phyloP scores from a whole-genome alignment of 2,113 vertebrate species.

The Uria lomvia region DNA sequence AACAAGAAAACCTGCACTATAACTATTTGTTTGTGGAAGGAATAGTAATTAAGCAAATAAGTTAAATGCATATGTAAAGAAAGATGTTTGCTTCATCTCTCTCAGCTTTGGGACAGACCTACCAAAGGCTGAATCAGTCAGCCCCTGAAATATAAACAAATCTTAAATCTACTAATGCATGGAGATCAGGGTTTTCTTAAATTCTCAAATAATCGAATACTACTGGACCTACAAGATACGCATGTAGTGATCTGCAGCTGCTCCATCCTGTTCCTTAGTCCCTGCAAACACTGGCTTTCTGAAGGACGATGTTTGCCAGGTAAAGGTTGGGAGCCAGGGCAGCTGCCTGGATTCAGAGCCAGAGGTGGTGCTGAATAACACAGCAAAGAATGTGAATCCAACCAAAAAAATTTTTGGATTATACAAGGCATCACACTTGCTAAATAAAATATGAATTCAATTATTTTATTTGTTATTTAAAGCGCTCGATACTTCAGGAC shows the following conservation, averaged over 20 bases:
- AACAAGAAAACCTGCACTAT: background rate
- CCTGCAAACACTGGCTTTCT: background rate
- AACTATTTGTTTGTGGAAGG: background rate
- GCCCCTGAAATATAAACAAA: background rate
- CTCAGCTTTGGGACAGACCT: background rate
- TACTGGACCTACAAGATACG: background rate
- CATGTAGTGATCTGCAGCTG: background rate
- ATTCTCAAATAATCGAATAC: background rate
- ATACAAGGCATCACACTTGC: background rate
- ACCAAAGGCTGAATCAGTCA: background rate
- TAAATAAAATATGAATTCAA: constrained; percentile 28
- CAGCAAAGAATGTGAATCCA: background rate
- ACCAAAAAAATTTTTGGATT: background rate
- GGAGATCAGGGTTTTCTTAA: background rate
- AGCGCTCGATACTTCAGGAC: background rate
- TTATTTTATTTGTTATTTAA: constrained; percentile 26
- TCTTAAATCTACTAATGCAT: background rate
- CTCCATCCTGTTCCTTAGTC: background rate
- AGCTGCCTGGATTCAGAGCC: constrained; percentile 2
- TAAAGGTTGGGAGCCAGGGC: background rate
- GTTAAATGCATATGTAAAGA: background rate
- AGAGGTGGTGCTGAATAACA: background rate
- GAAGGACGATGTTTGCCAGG: background rate
- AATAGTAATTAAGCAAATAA: background rate
- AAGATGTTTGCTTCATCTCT: background rate